These are phyloP conservation scores for Rallus crepitans DNA, from an alignment of 2,797 vertebrate species.

Conservation along the genomic window DNA sequence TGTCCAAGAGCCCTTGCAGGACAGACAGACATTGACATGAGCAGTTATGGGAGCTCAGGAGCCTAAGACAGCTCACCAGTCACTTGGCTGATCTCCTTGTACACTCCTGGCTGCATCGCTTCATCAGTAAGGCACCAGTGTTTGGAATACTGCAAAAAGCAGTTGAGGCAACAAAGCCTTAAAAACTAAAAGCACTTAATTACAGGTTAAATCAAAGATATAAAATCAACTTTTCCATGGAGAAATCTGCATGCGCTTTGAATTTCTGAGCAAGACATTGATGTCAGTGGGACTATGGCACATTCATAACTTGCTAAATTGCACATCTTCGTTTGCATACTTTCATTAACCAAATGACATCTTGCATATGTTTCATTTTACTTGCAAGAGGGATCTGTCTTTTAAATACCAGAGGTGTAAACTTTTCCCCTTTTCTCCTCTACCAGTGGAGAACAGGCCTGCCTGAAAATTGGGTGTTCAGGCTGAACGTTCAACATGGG, in stretches of 20 bases:
- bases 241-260: not conserved
- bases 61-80: fast-evolving
- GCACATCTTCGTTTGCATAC: fast-evolving
- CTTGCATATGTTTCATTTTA: not conserved
- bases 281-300: not conserved
- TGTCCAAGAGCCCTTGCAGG: not conserved
- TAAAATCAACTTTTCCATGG: not conserved
- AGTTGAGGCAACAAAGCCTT: not conserved
- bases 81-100: not conserved
- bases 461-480: not conserved
- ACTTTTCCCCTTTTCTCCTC: not conserved
- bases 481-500: not conserved
- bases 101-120: not conserved
- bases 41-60: not conserved
- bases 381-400: not conserved
- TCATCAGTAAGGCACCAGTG: fast-evolving
- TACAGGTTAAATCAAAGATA: not conserved
- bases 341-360: not conserved
- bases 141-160: not conserved
- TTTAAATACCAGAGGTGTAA: not conserved
- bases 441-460: not conserved
- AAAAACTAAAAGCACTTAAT: not conserved
- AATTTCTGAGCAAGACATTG: not conserved
- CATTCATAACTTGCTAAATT: not conserved
- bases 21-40: not conserved